These are phyloP conservation scores for Octodon degus DNA, from an alignment of 2,113 vertebrate genomes.

Conservation along the genomic window DNA sequence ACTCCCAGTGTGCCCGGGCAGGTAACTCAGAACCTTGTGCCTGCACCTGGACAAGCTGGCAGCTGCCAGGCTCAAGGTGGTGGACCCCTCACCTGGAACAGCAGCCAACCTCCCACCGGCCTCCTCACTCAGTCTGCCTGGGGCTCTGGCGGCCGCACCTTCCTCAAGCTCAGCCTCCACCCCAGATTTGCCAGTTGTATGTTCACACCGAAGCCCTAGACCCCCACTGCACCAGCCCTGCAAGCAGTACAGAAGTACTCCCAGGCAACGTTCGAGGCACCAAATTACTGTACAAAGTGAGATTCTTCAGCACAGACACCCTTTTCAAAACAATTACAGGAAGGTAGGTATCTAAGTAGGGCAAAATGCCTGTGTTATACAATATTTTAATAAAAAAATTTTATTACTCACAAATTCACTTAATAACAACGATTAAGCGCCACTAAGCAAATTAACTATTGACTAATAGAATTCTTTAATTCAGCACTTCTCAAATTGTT, in stretches of 20 bases:
- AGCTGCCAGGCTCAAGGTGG: not conserved
- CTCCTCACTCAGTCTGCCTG: not conserved
- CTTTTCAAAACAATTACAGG: not conserved
- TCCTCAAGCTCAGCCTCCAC: not conserved
- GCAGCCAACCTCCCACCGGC: not conserved
- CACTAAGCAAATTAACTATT: conserved; percentile 52
- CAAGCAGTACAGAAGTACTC: not conserved
- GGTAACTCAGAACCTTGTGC: not conserved
- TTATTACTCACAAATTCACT: conserved; percentile 60
- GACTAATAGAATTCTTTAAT: conserved; percentile 16
- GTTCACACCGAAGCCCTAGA: not conserved
- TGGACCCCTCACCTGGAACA: not conserved
- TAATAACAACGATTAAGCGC: conserved; percentile 33
- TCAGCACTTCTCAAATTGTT: not conserved
- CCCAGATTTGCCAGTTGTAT: not conserved
- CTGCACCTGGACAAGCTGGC: not conserved
- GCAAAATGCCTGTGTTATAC: conserved; percentile 21
- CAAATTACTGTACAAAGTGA: not conserved
- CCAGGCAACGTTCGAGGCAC: not conserved
- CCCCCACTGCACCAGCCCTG: not conserved
- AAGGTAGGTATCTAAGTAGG: not conserved
- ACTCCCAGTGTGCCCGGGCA: not conserved
- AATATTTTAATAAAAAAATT: conserved; percentile 61
- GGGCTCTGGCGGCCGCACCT: not conserved
- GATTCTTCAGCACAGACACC: not conserved